Base-by-base conservation (phyloP, 2,888 invertebrate species). In the Elegia similella region DNA sequence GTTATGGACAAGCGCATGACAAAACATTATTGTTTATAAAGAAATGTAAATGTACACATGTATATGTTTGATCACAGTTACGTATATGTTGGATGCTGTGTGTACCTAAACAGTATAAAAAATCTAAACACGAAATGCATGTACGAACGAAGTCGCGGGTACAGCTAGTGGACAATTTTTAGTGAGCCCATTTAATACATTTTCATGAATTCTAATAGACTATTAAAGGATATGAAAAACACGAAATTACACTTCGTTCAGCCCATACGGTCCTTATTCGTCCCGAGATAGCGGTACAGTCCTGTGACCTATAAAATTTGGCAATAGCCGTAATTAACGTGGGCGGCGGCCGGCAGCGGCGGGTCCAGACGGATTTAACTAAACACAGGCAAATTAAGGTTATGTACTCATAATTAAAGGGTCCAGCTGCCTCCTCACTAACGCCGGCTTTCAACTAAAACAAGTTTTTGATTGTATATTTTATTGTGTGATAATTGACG, bases 301-400 rank as follows among this genome's bases (percentile, higher is more conserved):
- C 42, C 38, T 42, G 38, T 42, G 38, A 42, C 52, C 23, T 42
- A 42, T 29, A 52, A 42, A 52, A 42, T 23, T 13, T 47, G 47
- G 1, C 23, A 5, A n/a, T 23, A 23, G 2, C 23, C 30, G 29
- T 47, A 47, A 47, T 47, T 47, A 47, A 30, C 30, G 6, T 47
- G 30, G 30, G 13, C 29, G 47, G 30, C 47, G n/a, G 47, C 47
- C 13, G 47, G 13, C 30, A 30, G 30, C 13, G 47, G 30, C 30
- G 47, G 47, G 5, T 13, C 29, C 29, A 47, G 13, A 30, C 29
- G 47, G 30, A 30, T 30, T 47, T 47, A 29, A 29, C 47, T 47
- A 30, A 29, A 47, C 47, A 30, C 30, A 47, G n/a, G 29, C 47
- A 47, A 47, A 47, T 47, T 47, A 47, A 47, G 30, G 47, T 23